Conservation (phyloP, 2,113 vertebrate species). For the Calyptomena viridis region DNA sequence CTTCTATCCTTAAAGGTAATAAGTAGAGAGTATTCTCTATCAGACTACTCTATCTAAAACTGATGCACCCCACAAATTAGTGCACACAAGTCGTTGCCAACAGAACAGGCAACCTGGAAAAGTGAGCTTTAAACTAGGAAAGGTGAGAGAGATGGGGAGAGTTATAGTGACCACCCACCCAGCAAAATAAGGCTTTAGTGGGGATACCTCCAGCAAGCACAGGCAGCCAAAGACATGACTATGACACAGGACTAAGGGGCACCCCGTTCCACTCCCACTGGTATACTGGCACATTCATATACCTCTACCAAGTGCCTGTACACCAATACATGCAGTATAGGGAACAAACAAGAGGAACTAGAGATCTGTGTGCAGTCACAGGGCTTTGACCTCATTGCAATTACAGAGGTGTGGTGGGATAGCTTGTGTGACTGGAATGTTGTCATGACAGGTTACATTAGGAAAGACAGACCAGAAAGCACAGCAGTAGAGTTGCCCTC, state of each 20-base stretch:
- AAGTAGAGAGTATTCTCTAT: not conserved
- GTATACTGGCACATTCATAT: not conserved
- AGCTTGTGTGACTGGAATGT: not conserved
- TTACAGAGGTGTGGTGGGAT: not conserved
- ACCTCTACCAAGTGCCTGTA: not conserved
- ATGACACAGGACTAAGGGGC: not conserved
- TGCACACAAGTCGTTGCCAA: not conserved
- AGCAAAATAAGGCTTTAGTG: not conserved
- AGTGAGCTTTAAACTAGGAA: not conserved
- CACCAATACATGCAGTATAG: not conserved
- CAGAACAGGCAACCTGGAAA: not conserved
- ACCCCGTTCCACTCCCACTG: not conserved
- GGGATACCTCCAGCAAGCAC: not conserved
- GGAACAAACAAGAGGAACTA: not conserved
- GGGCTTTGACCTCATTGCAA: not conserved
- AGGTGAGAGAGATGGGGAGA: not conserved
- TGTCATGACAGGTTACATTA: not conserved
- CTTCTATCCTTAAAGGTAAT: not conserved
- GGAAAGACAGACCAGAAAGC: not conserved
- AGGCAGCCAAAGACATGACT: not conserved
- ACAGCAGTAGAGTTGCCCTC: not conserved
- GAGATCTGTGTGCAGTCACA: not conserved
- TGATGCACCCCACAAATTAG: not conserved
- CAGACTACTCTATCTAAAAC: not conserved
- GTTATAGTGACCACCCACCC: not conserved